These are phyloP conservation scores for Candoia aspera DNA, from an alignment of 2,113 vertebrate genomes.

Conservation along the genomic window DNA sequence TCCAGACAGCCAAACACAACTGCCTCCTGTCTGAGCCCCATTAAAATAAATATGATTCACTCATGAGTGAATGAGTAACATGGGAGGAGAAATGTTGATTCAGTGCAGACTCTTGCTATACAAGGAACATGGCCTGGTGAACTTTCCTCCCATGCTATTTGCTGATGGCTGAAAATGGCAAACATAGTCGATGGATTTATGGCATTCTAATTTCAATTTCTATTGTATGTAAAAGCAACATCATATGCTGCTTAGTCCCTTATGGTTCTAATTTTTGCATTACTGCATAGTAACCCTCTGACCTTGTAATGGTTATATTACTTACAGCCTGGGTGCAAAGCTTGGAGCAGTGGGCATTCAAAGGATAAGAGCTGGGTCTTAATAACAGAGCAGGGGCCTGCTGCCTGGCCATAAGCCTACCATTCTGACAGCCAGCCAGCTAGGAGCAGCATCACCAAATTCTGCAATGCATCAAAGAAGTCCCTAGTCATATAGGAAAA, in stretches of 20 bases:
- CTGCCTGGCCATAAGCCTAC: background rate
- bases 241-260: slow-evolving; percentile 21
- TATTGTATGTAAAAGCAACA: slow-evolving; percentile 33
- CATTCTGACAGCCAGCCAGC: background rate
- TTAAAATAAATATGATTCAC: slow-evolving; percentile 42
- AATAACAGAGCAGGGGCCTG: slow-evolving; percentile 27
- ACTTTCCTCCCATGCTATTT: slow-evolving; percentile 5
- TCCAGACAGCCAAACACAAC: slow-evolving; percentile 27
- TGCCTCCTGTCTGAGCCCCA: slow-evolving; percentile 34
- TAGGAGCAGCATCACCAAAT: slow-evolving; percentile 12
- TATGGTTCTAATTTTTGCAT: slow-evolving; percentile 26
- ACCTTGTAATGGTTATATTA: background rate
- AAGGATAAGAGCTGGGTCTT: slow-evolving; percentile 3
- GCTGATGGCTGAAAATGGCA: slow-evolving; percentile 29
- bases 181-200: slow-evolving; percentile 38
- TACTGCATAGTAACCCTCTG: slow-evolving; percentile 35
- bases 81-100: slow-evolving; percentile 31
- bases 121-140: slow-evolving; percentile 16
- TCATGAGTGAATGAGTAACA: slow-evolving; percentile 27
- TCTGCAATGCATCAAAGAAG: slow-evolving; percentile 1
- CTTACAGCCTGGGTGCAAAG: slow-evolving; percentile 6
- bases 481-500: slow-evolving; percentile 39
- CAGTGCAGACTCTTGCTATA: background rate
- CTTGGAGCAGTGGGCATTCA: background rate
- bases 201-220: slow-evolving; percentile 35